Evolutionary conservation across 2,113 vertebrate species (phyloP), one percentile per base, ranked within the genome.

Genomic region (Clarias macrocephalus): DNA sequence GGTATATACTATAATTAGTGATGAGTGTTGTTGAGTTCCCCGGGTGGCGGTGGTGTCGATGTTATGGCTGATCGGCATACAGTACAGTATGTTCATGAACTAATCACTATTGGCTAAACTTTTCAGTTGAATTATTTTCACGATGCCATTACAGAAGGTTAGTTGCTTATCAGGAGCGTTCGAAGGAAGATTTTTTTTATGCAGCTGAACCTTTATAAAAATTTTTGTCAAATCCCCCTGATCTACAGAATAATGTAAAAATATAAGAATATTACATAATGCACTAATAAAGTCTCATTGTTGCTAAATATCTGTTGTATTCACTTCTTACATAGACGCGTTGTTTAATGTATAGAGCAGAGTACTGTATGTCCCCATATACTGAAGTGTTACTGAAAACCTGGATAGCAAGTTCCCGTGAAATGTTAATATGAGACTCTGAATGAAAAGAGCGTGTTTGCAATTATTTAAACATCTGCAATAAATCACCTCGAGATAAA

Each of bases 331-430:
- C n/a, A 57, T 19, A 30, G 52, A 9, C n/a, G 18, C 13, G n/a
- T 57, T n/a, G 28, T 52, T 76, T 25, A 12, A 52, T 7, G 12
- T 56, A 48, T 48, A 8, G 48, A 48, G 48, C 48, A 48, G 48
- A 48, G 25, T 18, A 28, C n/a, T 28, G 28, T n/a, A n/a, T 57
- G 12, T 56, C 77, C 77, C 10, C 56, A 2, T 80, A 80, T 80
- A 80, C 56, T 80, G 57, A 81, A 62, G 79, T 62, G 57, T 81
- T 56, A 79, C 48, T 75, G 12, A 81, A 89, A 77, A 77, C 37
- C 73, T 57, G 59, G 84, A 77, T 73, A 76, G 62, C 30, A 57
- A 63, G 68, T 75, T n/a, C 70, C 18, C 1, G 12, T 52, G n/a
- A 52, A 52, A 63, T 62, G 30, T 60, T 19, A 11, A 15, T 80